Conservation (phyloP, 2,888 invertebrate genomes). For the Eupithecia insigniata region DNA sequence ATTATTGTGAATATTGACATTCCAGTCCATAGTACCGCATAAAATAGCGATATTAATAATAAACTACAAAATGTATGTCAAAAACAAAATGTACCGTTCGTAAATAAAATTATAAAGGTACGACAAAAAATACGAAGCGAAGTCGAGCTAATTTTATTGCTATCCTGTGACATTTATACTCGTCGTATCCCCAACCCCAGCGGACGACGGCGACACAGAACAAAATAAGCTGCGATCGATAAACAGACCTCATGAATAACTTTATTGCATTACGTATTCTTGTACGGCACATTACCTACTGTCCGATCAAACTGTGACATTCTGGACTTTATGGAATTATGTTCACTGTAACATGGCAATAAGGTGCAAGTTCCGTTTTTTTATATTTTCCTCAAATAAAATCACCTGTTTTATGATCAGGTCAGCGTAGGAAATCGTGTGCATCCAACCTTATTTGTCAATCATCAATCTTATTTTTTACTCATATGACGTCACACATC, state of each 20-base stretch:
- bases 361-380: constrained; percentile 11
- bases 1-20: constrained; percentile 6
- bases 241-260: constrained; percentile 76
- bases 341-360: neutral
- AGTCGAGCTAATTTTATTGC: constrained; percentile 3
- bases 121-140: neutral
- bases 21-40: neutral
- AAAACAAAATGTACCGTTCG: neutral
- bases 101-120: constrained; percentile 4
- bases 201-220: constrained; percentile 24
- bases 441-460: constrained; percentile 13
- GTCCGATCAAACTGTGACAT: constrained; percentile 5
- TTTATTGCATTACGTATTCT: constrained; percentile 74
- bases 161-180: constrained; percentile 13
- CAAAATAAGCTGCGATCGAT: constrained; percentile 47
- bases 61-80: neutral
- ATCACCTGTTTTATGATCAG: neutral
- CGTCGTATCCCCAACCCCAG: constrained; percentile 17
- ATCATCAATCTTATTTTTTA: constrained; percentile 22
- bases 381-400: neutral
- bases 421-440: neutral
- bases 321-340: neutral
- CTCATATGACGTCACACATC: constrained; percentile 58
- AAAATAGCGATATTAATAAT: neutral
- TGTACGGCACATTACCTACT: constrained; percentile 24